Conservation (phyloP, 2,797 vertebrate species). For the Liparis tanakae region DNA sequence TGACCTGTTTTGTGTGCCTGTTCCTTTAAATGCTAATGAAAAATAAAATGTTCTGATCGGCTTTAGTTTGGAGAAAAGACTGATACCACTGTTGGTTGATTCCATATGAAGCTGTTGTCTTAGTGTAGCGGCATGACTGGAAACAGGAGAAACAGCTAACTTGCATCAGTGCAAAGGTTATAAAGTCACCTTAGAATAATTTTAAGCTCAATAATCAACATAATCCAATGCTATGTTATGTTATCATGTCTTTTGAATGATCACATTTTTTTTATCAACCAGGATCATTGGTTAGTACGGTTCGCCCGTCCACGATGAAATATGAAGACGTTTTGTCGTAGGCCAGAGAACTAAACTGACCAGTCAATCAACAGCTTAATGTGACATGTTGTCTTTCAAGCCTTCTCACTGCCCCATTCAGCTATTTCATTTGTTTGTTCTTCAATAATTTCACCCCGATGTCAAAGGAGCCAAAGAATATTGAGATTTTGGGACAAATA, state of each 20-base stretch:
- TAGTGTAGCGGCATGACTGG: background rate
- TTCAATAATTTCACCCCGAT: constrained; percentile 38
- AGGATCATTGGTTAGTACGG: background rate
- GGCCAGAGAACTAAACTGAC: constrained; percentile 36
- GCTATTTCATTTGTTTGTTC: constrained; percentile 40
- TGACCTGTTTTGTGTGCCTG: too few relatives aligned
- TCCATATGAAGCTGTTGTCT: background rate
- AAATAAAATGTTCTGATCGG: too few relatives aligned
- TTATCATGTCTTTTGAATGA: background rate
- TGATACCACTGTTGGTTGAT: background rate
- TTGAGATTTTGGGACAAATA: constrained; percentile 57
- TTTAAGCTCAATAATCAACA: background rate
- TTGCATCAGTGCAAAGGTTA: background rate
- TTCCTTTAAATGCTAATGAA: too few relatives aligned
- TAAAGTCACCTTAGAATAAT: background rate
- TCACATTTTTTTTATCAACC: background rate
- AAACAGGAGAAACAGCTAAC: background rate
- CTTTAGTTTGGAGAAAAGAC: too few relatives aligned
- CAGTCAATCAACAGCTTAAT: constrained; percentile 49
- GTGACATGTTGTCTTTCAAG: constrained; percentile 51
- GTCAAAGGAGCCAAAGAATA: constrained; percentile 49
- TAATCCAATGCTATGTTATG: background rate
- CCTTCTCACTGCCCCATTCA: constrained; percentile 36
- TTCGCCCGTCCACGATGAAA: background rate
- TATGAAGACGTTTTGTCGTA: background rate